phyloP scores from a whole-genome alignment of 2,113 vertebrate species.

The Shinisaurus crocodilurus region DNA sequence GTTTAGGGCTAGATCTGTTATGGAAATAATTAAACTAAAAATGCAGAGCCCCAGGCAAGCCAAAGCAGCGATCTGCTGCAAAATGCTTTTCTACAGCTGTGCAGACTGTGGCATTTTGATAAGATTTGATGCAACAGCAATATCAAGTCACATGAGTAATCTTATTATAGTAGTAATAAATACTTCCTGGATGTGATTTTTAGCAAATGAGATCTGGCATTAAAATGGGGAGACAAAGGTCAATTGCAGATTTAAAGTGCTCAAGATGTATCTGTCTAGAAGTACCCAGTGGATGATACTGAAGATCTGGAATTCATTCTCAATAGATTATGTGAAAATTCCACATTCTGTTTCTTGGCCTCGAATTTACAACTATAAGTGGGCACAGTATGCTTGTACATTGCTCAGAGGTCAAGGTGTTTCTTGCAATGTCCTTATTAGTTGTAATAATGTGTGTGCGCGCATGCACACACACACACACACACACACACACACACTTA shows the following conservation, averaged over 20 bases:
- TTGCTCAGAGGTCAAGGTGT: not conserved
- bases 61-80: constrained; percentile 4
- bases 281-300: not conserved
- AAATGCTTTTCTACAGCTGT: constrained; percentile 20
- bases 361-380: not conserved
- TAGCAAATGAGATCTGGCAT: constrained; percentile 27
- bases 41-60: not conserved
- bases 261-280: constrained; percentile 19
- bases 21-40: constrained; percentile 26
- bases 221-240: constrained; percentile 20
- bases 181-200: constrained; percentile 25
- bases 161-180: not conserved
- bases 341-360: not conserved
- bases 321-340: not conserved
- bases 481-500: not conserved
- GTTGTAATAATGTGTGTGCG: not conserved
- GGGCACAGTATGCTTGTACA: not conserved
- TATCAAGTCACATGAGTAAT: constrained; percentile 33
- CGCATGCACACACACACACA: too few species aligned
- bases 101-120: constrained; percentile 8
- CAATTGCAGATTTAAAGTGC: constrained; percentile 8
- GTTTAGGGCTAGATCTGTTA: not conserved
- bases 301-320: constrained; percentile 1
- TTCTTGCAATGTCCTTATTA: not conserved
- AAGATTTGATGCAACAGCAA: constrained; percentile 23